phyloP scores from a whole-genome alignment of 2,113 vertebrate genomes.

The Leucoraja erinaceus region DNA sequence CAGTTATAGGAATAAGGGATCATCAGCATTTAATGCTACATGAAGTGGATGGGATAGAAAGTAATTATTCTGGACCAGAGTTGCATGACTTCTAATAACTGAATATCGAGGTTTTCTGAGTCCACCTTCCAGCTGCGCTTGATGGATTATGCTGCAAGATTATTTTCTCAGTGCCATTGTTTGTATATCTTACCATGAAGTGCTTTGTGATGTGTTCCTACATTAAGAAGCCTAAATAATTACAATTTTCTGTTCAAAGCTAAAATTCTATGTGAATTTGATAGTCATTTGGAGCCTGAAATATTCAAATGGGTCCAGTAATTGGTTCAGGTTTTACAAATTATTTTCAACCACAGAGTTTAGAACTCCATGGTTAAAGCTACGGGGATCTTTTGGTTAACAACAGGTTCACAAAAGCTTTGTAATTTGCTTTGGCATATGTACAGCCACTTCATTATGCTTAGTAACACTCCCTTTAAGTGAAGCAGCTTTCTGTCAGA shows the following conservation, averaged over 20 bases:
- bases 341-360: not conserved
- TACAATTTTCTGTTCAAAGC: not conserved
- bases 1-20: not conserved
- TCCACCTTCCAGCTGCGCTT: not conserved
- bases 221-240: not conserved
- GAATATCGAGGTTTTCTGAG: not conserved
- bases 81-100: not conserved
- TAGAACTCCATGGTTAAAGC: not conserved
- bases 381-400: not conserved
- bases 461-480: slow-evolving; percentile 8
- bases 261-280: not conserved
- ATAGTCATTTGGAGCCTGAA: not conserved
- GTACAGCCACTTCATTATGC: not conserved
- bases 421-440: not conserved
- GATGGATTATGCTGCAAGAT: not conserved
- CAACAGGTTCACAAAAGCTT: not conserved
- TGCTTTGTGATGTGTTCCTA: not conserved
- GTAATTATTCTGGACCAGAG: not conserved
- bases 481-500: slow-evolving; percentile 22
- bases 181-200: not conserved
- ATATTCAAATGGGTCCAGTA: not conserved
- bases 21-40: not conserved
- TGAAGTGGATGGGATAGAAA: not conserved
- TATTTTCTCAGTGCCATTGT: not conserved
- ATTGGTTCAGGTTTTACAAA: not conserved